Conservation (phyloP, 1,140 invertebrate species). For the Liolophura sinensis region DNA sequence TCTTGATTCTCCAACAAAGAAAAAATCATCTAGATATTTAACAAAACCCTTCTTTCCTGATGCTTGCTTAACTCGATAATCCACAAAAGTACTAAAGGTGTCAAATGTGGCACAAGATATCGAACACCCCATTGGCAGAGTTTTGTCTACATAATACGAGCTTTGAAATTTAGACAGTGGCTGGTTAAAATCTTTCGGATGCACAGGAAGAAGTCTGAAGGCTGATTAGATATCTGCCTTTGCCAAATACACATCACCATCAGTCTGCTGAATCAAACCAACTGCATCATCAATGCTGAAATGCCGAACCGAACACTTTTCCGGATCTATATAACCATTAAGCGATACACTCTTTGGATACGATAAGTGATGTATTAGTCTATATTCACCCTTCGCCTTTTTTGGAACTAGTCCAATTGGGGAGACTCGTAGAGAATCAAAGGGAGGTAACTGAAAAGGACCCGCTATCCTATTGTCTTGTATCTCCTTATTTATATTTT, state of each 20-base stretch:
- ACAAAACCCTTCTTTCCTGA: neutral
- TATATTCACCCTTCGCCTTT: slow-evolving; percentile 7
- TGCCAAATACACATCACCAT: neutral
- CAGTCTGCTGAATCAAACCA: slow-evolving; percentile 3
- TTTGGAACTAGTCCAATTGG: slow-evolving; percentile 12
- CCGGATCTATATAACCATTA: slow-evolving; percentile 13
- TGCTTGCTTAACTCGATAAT: no score
- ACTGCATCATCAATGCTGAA: slow-evolving; percentile 9
- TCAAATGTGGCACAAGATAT: slow-evolving; percentile 12
- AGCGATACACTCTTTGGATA: slow-evolving; percentile 1
- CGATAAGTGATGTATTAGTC: slow-evolving; percentile 11
- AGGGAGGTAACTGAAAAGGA: slow-evolving; percentile 7
- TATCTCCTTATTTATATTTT: slow-evolving; percentile 12
- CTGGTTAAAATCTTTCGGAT: slow-evolving; percentile 9
- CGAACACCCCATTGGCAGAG: slow-evolving; percentile 14
- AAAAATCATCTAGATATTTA: slow-evolving; percentile 21
- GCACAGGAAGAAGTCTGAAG: no score
- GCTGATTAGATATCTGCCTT: slow-evolving; percentile 18
- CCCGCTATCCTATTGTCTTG: neutral
- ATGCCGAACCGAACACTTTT: slow-evolving; percentile 6
- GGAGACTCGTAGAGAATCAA: slow-evolving; percentile 8
- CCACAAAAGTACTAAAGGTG: no score
- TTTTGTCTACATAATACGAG: slow-evolving; percentile 13
- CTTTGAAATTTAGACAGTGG: slow-evolving; percentile 9
- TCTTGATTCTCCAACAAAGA: no score